A percentile compares a stretch with the other conserved stretches of the same genome.
Evolutionary conservation across 2,888 invertebrate genomes (phyloP).

Genomic region (Melanchra persicariae): DNA sequence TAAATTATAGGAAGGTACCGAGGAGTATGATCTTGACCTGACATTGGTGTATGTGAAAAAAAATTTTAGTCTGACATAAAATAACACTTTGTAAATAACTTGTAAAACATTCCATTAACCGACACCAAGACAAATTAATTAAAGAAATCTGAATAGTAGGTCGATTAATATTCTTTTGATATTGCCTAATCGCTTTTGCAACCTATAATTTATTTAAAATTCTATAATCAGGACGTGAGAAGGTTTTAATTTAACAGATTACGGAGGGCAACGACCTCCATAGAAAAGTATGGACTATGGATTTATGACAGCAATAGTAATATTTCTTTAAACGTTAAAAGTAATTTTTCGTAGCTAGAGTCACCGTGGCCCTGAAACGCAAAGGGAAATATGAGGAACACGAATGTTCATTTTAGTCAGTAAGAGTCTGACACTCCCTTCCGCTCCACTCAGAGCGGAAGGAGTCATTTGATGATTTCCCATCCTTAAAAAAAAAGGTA

Average conservation of each 20-base stretch:
- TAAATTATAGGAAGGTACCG: too few species aligned
- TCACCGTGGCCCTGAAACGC: too few species aligned
- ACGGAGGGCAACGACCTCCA: constrained; percentile 23
- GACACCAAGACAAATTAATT: constrained; percentile 15
- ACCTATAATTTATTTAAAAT: constrained; percentile 44
- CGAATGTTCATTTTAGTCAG: too few species aligned
- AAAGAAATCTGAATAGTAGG: constrained; percentile 22
- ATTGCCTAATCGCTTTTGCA: constrained; percentile 46
- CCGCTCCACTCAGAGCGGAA: too few species aligned
- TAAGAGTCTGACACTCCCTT: too few species aligned
- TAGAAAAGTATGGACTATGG: constrained; percentile 15
- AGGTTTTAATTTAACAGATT: constrained; percentile 37
- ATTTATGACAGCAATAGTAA: not conserved
- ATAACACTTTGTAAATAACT: not conserved
- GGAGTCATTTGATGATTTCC: too few species aligned
- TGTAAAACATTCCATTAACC: not conserved
- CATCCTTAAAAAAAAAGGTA: too few species aligned
- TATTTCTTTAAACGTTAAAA: too few species aligned
- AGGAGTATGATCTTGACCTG: too few species aligned
- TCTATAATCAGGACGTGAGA: constrained; percentile 41
- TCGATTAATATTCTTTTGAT: constrained; percentile 42
- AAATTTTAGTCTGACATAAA: not conserved
- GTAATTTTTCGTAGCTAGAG: too few species aligned
- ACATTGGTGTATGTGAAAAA: not conserved
- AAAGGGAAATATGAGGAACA: too few species aligned